Evolutionary conservation across 2,888 invertebrate genomes (phyloP).

Genomic region (Phoenoteleia sp.): DNA sequence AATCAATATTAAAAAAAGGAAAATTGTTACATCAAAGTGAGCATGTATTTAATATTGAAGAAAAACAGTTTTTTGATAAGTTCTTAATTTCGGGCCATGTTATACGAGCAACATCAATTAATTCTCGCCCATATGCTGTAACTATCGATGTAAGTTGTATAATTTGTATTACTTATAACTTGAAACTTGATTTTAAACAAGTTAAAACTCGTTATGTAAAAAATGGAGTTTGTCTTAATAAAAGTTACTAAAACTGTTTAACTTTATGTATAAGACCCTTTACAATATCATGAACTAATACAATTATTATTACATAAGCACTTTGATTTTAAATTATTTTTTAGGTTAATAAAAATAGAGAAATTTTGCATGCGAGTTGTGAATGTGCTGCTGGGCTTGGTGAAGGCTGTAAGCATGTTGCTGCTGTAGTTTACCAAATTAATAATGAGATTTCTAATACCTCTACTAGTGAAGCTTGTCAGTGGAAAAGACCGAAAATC

Average conservation of each 20-base stretch:
- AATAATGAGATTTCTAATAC: slow-evolving; percentile 29
- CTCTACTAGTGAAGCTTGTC: slow-evolving; percentile 24
- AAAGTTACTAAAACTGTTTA: too few species aligned
- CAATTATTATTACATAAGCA: too few species aligned
- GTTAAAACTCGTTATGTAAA: too few species aligned
- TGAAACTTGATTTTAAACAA: too few species aligned
- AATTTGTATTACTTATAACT: background rate
- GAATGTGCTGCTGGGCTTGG: slow-evolving; percentile 24
- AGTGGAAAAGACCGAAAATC: slow-evolving; percentile 31
- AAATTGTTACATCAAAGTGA: background rate
- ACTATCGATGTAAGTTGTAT: background rate
- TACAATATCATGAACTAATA: too few species aligned
- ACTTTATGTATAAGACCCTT: too few species aligned
- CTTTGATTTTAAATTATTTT: too few species aligned
- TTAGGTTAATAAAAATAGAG: slow-evolving; percentile 16
- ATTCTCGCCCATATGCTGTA: background rate
- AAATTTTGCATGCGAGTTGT: slow-evolving; percentile 27
- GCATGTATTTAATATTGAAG: slow-evolving; percentile 10
- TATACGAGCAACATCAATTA: background rate
- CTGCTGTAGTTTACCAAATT: slow-evolving; percentile 18
- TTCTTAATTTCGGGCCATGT: background rate
- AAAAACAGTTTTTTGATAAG: background rate
- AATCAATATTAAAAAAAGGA: background rate
- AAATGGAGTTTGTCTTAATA: too few species aligned
- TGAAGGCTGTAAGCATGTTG: slow-evolving; percentile 34